Evolutionary conservation across 2,888 invertebrate genomes (phyloP), one percentile per base, ranked within the genome.

Genomic region (Cataglyphis altisquamis): DNA sequence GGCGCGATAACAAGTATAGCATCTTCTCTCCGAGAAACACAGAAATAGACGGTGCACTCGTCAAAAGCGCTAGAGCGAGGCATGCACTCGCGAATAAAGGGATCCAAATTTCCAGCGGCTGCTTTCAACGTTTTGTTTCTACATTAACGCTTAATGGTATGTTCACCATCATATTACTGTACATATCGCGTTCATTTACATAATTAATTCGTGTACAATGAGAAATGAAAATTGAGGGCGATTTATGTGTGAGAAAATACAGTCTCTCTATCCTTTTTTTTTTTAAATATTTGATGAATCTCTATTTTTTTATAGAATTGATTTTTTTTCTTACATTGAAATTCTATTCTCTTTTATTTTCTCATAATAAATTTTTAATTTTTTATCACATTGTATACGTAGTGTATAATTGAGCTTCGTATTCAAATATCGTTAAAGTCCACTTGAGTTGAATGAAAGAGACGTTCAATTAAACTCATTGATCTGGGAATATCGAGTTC

Each of bases 1-100:
- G 68, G 45, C 60, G 78, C 78, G 78, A 80, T 80, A 78, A 80
- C 72, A 80, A 80, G 70, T 80, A 80, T 80, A 78, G 70, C 78
- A 70, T 78, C 70, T 80, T 60, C 70, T 25, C 68, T 70, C 78
- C 45, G 45, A 60, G 78, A 80, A 80, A 80, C 78, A 60, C 78
- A 80, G 78, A 80, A 80, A 80, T 80, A 80, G 70, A 80, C 36
- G 78, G 60, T 70, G 36, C 60, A 36, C 9, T 60, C 78, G 45
- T 80, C 45, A 70, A 80, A 80, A 80, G 72, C 36, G 78, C 25
- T 55, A 18, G 78, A 48, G 60, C 25, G 60, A 25, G 60, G 10
- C 72, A 36, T 45, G 78, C 25, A 36, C 32, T 3, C 39, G n/a
- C 72, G 36, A 70, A 70, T 78, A 45, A 78, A 68, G 70, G 60